These are phyloP conservation scores for Monarcha castaneiventris DNA, from an alignment of 2,113 vertebrate species.

Conservation along the genomic window DNA sequence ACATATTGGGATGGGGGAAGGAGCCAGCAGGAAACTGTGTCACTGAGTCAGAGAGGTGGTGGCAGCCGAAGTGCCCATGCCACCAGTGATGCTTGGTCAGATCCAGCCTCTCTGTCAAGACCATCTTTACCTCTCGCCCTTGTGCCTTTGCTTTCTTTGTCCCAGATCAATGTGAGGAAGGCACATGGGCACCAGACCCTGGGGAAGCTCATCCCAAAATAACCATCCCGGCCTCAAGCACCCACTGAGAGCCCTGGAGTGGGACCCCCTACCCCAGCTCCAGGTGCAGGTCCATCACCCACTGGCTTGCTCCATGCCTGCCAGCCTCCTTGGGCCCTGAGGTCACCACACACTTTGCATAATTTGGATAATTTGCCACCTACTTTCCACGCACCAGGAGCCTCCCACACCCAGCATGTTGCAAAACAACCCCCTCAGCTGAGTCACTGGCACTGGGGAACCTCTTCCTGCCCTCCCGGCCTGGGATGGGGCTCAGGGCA, in stretches of 20 bases:
- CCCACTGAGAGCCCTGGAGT: accelerated
- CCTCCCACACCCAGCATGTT: background rate
- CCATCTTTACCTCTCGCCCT: accelerated
- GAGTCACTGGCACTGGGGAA: background rate
- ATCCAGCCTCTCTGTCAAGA: accelerated
- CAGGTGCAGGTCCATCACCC: background rate
- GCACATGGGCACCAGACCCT: no score
- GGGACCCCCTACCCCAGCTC: background rate
- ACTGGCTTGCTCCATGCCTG: background rate
- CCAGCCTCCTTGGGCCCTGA: accelerated
- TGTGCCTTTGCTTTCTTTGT: background rate
- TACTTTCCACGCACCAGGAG: background rate
- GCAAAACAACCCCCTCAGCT: background rate
- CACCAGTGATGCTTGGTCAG: accelerated
- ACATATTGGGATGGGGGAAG: background rate
- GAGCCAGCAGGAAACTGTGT: background rate
- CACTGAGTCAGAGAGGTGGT: background rate
- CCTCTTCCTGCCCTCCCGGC: background rate
- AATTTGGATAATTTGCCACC: background rate
- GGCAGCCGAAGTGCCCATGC: accelerated
- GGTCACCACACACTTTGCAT: background rate
- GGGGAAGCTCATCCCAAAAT: background rate
- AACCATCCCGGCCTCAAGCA: accelerated
- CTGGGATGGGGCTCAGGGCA: background rate
- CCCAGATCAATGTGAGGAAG: background rate